Conservation (phyloP, 2,113 vertebrate species). For the Nettapus auritus region DNA sequence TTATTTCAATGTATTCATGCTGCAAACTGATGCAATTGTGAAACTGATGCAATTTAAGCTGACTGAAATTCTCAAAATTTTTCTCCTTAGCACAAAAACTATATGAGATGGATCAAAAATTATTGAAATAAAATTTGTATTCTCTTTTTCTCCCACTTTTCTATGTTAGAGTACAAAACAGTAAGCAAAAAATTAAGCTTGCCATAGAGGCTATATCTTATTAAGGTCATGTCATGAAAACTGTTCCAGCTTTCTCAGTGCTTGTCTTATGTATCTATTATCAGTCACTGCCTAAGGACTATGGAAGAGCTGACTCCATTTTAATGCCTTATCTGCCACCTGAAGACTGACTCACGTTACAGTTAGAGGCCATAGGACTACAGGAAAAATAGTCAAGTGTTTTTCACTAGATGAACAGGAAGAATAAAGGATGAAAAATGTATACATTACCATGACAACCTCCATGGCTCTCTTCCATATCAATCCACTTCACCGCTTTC, state of each 20-base stretch:
- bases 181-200: background rate
- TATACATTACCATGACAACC: conserved; percentile 73
- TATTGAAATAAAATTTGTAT: background rate
- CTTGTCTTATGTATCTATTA: background rate
- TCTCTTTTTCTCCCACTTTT: background rate
- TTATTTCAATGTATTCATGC: background rate
- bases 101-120: background rate
- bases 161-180: background rate
- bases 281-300: background rate
- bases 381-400: background rate
- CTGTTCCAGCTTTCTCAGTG: background rate
- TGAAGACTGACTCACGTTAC: background rate
- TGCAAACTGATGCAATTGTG: background rate
- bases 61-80: background rate
- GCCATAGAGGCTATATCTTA: background rate
- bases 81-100: background rate
- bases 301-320: background rate
- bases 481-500: conserved; percentile 74
- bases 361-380: background rate
- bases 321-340: background rate
- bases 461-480: conserved; percentile 68
- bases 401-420: background rate
- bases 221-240: background rate
- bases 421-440: background rate
- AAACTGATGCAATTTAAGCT: background rate